Evolutionary conservation across 37 sponge, comb jelly and placozoan species (phyloP).

Genomic region (Dysidea cf. avara): DNA sequence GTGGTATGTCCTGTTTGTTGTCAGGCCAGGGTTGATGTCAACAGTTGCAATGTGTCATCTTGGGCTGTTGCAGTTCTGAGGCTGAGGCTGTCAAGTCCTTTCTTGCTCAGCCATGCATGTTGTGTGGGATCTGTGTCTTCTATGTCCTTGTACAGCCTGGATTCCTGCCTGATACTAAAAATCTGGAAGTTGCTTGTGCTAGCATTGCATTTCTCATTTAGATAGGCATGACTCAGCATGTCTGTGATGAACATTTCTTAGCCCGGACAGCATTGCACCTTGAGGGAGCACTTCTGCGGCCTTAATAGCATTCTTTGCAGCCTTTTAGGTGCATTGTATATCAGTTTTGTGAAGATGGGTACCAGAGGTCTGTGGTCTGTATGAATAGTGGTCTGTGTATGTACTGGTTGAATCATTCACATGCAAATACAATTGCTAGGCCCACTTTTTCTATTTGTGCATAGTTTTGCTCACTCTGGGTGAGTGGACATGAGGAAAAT

Average conservation of each 20-base stretch:
- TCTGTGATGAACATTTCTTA: not conserved
- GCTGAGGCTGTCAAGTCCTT: not conserved
- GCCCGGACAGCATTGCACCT: not conserved
- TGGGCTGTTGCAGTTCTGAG: not conserved
- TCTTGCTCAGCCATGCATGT: not conserved
- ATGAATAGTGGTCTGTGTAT: too few species aligned
- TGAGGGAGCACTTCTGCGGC: not conserved
- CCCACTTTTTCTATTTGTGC: too few species aligned
- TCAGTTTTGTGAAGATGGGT: too few species aligned
- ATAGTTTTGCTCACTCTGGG: too few species aligned
- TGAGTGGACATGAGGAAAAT: constrained; percentile 16
- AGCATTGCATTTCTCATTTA: not conserved
- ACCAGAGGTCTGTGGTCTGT: too few species aligned
- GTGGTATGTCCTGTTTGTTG: too few species aligned
- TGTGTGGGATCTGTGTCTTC: too few species aligned
- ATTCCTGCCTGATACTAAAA: too few species aligned
- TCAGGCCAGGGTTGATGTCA: not conserved
- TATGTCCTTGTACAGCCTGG: too few species aligned
- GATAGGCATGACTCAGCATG: not conserved
- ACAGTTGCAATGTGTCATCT: constrained; percentile 1
- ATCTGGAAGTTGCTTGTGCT: not conserved
- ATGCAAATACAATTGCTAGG: too few species aligned
- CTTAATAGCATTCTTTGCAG: constrained; percentile 3
- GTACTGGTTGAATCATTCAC: too few species aligned
- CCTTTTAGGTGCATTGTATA: not conserved